Base-by-base conservation (phyloP, 2,888 invertebrate genomes). In the Tigriopus californicus region DNA sequence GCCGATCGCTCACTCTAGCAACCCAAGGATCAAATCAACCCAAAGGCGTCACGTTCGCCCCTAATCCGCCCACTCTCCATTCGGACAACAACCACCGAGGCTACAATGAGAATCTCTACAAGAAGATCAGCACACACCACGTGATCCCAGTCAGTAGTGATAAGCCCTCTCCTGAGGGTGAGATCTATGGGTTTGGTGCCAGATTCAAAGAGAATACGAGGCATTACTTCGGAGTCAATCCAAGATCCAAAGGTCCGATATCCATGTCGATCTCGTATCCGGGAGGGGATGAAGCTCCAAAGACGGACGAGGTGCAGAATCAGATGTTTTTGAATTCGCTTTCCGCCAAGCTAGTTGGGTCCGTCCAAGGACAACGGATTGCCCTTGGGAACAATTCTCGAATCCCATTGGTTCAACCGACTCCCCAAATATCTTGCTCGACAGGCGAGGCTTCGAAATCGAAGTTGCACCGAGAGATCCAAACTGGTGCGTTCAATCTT, bases 221-320 rank as follows among this genome's bases (percentile, higher is more conserved):
- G 22, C 49, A 49, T 13, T 49, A 49, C 22, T 49, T 49, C 22
- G 49, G 22, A 8, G 33, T 33, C 3, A 33, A 33, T 8, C 33
- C 33, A 8, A 33, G 33, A 8, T 33, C 33, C 3, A 33, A 33
- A 8, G 33, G 33, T 33, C 33, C 33, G 33, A 33, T 33, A 33
- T 33, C 33, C 49, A 49, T 49, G 49, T 49, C 49, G 20, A 22
- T 22, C 11, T 49, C 49, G 5, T 49, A 49, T 49, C 49, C 49
- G 6, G 33, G 33, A 8, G 33, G 33, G 8, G 33, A 33, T 5
- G 33, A 8, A 33, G 33, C 33, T 33, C 33, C 33, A 33, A 33
- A 33, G 33, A 8, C 33, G 33, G 33, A 33, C 33, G 33, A 33
- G 33, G 33, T 8, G 8, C 33, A 33, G 8, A 33, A 33, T 8